Conservation (phyloP, 2,888 invertebrate genomes). For the Morpho helenor region DNA sequence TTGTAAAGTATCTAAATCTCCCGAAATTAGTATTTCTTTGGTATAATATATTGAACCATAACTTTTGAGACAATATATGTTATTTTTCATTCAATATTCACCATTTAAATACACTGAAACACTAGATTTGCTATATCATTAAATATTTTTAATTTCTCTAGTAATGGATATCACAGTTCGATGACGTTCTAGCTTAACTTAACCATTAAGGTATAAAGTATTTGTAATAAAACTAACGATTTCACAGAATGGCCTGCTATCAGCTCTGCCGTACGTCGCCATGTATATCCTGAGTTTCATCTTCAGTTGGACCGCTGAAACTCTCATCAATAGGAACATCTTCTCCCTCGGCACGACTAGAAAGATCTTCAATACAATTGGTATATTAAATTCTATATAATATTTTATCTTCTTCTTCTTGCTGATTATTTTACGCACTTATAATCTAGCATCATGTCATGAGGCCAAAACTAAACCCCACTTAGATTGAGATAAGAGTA, state of each 20-base stretch:
- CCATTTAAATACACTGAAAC: too few relatives aligned
- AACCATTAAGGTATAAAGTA: too few relatives aligned
- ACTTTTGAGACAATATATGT: too few relatives aligned
- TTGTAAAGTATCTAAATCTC: not conserved
- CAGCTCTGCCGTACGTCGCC: slow-evolving; percentile 86
- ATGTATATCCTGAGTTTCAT: slow-evolving; percentile 87
- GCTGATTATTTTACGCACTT: too few relatives aligned
- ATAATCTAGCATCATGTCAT: too few relatives aligned
- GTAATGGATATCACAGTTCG: too few relatives aligned
- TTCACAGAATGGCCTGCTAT: slow-evolving; percentile 82
- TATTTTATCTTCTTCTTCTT: not conserved
- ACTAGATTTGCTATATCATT: too few relatives aligned
- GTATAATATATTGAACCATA: not conserved
- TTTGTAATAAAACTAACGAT: not conserved
- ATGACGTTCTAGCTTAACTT: too few relatives aligned
- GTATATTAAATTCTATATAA: slow-evolving; percentile 25
- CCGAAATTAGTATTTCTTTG: not conserved
- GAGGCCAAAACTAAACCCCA: too few relatives aligned
- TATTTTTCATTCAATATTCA: too few relatives aligned
- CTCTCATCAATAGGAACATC: slow-evolving; percentile 76
- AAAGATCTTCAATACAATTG: slow-evolving; percentile 84
- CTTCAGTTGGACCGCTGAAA: slow-evolving; percentile 84
- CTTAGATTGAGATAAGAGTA: too few relatives aligned
- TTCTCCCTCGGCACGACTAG: slow-evolving; percentile 75
- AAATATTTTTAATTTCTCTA: too few relatives aligned